These are phyloP conservation scores for Notechis scutatus DNA, from an alignment of 2,113 vertebrate species.

Conservation along the genomic window DNA sequence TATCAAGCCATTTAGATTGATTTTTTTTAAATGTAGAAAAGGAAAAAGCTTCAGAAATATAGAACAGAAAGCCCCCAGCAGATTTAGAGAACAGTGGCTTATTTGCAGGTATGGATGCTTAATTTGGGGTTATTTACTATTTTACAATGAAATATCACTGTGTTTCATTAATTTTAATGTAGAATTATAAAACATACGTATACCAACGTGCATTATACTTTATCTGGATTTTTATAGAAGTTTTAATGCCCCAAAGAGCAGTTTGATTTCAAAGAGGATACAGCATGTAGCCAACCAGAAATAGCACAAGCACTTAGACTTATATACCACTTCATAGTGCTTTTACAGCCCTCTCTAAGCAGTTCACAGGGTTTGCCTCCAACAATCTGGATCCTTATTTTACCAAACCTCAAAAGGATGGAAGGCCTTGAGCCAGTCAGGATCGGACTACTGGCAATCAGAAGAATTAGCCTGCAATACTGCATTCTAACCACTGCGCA, in stretches of 20 bases:
- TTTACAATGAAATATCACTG: rapidly evolving
- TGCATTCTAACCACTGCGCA: background rate
- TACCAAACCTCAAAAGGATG: background rate
- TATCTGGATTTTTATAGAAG: constrained; percentile 20
- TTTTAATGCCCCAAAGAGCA: constrained; percentile 34
- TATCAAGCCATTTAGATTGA: background rate
- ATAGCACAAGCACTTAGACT: background rate
- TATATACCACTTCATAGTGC: no score
- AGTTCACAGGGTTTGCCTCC: background rate
- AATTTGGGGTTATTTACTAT: background rate
- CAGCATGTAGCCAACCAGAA: constrained; percentile 17
- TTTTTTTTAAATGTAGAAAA: background rate
- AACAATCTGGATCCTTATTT: background rate
- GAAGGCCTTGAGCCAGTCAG: background rate
- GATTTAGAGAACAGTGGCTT: background rate
- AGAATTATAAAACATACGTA: constrained; percentile 6
- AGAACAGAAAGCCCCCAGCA: no score
- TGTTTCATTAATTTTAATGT: background rate
- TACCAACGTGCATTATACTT: background rate
- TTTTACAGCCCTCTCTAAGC: no score
- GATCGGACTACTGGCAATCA: background rate
- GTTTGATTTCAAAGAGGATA: constrained; percentile 38
- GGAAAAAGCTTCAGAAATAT: background rate
- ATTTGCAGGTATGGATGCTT: background rate
- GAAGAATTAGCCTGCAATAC: background rate